Conservation (phyloP, 2,113 vertebrate genomes). For the Podiceps cristatus region DNA sequence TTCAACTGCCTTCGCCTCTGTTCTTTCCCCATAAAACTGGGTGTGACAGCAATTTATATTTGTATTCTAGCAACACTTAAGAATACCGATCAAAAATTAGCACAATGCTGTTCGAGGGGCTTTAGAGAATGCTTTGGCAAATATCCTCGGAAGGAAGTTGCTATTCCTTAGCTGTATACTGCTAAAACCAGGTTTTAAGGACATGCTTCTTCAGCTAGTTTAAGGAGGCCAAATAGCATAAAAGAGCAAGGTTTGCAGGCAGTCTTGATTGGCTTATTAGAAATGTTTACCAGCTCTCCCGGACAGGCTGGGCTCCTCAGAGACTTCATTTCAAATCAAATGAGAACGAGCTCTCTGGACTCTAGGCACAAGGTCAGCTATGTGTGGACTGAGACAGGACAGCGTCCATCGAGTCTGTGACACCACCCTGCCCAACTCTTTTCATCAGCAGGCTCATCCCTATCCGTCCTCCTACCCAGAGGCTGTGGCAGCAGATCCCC, state of each 20-base stretch:
- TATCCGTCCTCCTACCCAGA: neutral
- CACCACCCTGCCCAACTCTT: neutral
- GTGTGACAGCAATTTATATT: neutral
- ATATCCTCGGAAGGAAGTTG: neutral
- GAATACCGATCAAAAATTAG: neutral
- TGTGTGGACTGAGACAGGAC: rapidly evolving
- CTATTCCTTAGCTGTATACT: neutral
- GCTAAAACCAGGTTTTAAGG: neutral
- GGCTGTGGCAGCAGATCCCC: neutral
- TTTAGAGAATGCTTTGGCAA: neutral
- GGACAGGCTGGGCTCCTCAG: neutral
- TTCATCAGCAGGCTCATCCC: neutral
- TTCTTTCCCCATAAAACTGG: neutral
- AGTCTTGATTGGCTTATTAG: neutral
- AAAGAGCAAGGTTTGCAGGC: neutral
- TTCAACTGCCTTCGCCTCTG: rapidly evolving
- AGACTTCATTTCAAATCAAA: neutral
- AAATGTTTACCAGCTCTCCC: neutral
- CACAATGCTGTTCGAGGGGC: neutral
- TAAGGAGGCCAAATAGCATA: neutral
- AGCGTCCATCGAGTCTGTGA: neutral
- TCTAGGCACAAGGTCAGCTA: neutral
- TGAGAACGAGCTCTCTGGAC: neutral
- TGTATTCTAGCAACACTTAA: neutral
- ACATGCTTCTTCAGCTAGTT: neutral